These are phyloP conservation scores for Osmerus mordax DNA, from an alignment of 2,113 vertebrate species.

Conservation along the genomic window DNA sequence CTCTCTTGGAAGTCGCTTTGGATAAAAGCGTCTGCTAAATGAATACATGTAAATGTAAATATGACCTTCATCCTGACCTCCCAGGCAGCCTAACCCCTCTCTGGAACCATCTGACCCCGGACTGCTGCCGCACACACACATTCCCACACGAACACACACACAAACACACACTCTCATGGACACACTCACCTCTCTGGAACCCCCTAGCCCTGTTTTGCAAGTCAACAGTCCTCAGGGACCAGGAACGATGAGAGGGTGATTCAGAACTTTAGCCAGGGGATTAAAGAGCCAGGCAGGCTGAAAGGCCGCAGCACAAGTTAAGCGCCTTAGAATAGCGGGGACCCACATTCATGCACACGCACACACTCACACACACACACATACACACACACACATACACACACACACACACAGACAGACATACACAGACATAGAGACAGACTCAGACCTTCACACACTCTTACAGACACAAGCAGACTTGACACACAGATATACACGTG, in stretches of 20 bases:
- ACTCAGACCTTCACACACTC: not conserved
- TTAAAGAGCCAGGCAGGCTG: slow-evolving; percentile 54
- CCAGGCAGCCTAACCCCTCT: too few relatives aligned
- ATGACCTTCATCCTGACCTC: too few relatives aligned
- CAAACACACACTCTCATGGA: too few relatives aligned
- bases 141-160: too few relatives aligned
- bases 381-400: too few relatives aligned
- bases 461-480: not conserved
- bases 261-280: slow-evolving; percentile 45
- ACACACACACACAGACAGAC: too few relatives aligned
- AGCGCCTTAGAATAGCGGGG: slow-evolving; percentile 54
- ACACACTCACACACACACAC: slow-evolving; percentile 35
- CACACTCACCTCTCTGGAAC: not conserved
- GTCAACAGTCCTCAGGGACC: slow-evolving; percentile 40
- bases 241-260: slow-evolving; percentile 39
- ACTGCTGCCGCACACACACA: too few relatives aligned
- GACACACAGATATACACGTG: not conserved
- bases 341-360: slow-evolving; percentile 20
- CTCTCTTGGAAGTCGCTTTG: too few relatives aligned
- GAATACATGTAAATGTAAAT: too few relatives aligned
- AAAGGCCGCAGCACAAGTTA: slow-evolving; percentile 49
- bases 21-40: too few relatives aligned
- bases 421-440: too few relatives aligned
- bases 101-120: too few relatives aligned
- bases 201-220: slow-evolving; percentile 43